Base-by-base conservation (phyloP, 2,888 invertebrate species). In the Eueremaeus valkanovi region DNA sequence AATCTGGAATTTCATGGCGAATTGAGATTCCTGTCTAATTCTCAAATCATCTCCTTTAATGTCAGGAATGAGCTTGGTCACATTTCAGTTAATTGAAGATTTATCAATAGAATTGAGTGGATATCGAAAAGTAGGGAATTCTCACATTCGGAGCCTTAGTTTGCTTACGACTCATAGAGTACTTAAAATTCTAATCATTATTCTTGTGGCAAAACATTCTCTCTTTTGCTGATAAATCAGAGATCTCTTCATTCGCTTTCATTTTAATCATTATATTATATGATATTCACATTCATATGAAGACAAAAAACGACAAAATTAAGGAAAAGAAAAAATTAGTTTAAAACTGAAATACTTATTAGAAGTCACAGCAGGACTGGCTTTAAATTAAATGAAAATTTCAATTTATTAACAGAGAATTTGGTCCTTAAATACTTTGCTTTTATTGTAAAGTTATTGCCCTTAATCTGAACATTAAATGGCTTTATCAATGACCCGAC, bases 371-470 rank as follows among this genome's bases (percentile, higher is more conserved):
- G 66, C 66, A 66, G 36, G 66, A 31, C 21, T 66, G 18, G 36
- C 11, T 11, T 40, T 66, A 36, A 66, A 66, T 66, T 66, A 36
- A 36, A 66, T 66, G 29, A 27, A 58, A 31, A 24, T 58, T 13
- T 40, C 36, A 33, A 21, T 21, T 58, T 29, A 21, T 40, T 8
- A 33, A 33, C 21, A 33, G 24, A 66, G 21, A 40, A 36, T 36
- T 40, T 18, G 16, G 66, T 66, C 40, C 21, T 33, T 63, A 63
- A 63, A 33, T n/a, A 6, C 36, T n/a, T 45, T 70, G 40, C 70
- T 66, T 66, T 66, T 42, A 70, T 70, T 70, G 70, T 45, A 45
- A 21, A 68, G 45, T 70, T 40, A 70, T 70, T 70, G 70, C 70
- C 70, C 42, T 40, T 70, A 70, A 70, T 70, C 40, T 70, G 45